These are phyloP conservation scores for Scleropages formosus DNA, from an alignment of 2,797 vertebrate species.

Conservation along the genomic window DNA sequence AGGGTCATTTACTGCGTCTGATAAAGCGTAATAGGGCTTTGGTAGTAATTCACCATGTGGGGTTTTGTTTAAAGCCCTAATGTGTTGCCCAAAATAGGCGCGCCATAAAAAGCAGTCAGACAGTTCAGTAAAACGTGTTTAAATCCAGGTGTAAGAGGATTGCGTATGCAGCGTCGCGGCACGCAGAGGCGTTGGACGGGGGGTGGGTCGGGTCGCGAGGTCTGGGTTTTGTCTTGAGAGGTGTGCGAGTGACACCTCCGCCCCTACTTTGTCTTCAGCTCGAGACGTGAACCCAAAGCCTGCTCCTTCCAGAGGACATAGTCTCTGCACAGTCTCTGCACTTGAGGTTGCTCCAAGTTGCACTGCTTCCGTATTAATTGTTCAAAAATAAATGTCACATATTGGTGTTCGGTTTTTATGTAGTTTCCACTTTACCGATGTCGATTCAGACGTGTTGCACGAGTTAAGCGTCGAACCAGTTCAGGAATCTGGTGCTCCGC, in stretches of 20 bases:
- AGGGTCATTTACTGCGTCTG: no score
- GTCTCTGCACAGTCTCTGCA: neutral
- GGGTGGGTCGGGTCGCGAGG: neutral
- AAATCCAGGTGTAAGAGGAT: conserved; percentile 51
- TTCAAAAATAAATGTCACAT: no score
- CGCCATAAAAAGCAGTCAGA: conserved; percentile 42
- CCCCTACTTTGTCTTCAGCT: neutral
- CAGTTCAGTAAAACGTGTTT: conserved; percentile 38
- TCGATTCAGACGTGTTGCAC: no score
- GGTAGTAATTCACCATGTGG: no score
- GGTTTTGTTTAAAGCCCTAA: conserved; percentile 22
- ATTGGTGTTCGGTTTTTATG: no score
- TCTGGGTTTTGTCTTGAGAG: neutral
- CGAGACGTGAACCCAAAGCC: conserved; percentile 19
- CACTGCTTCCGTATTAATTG: no score
- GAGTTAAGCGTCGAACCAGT: no score
- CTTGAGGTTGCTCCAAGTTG: conserved; percentile 10
- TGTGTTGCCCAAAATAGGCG: conserved; percentile 27
- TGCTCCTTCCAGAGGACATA: conserved; percentile 12
- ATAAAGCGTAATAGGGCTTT: no score
- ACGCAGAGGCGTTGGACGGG: conserved; percentile 9
- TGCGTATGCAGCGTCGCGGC: conserved; percentile 31
- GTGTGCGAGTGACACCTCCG: neutral
- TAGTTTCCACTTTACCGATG: neutral
- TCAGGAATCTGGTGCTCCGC: no score